Conservation (phyloP, 37 sponge, comb jelly and placozoan species). For the Oscarella lobularis region DNA sequence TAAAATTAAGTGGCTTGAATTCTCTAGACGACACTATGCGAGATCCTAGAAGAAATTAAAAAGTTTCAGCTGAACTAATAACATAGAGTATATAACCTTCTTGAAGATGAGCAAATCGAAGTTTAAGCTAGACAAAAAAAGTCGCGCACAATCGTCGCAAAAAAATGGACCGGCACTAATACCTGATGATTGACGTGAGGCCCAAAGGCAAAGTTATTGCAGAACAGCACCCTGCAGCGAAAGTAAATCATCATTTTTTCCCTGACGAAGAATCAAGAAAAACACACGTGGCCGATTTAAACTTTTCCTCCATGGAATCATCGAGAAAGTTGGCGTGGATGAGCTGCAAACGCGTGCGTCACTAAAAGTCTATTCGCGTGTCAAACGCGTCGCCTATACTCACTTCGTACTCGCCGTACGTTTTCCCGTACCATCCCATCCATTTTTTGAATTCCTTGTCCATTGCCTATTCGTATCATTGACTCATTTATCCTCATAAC, state of each 20-base stretch:
- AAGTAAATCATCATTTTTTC: slow-evolving; percentile 4
- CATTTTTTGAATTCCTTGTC: slow-evolving; percentile 77
- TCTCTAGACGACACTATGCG: slow-evolving; percentile 85
- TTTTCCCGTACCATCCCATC: slow-evolving; percentile 98
- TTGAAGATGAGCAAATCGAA: slow-evolving; percentile 47
- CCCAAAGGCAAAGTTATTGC: slow-evolving; percentile 98
- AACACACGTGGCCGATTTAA: slow-evolving; percentile 59
- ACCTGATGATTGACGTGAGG: slow-evolving; percentile 78
- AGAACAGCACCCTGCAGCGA: slow-evolving; percentile 63
- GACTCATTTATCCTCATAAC: no score
- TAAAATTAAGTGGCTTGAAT: slow-evolving; percentile 90
- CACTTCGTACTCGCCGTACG: slow-evolving; percentile 76
- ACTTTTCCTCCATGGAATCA: slow-evolving; percentile 25
- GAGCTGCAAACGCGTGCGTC: slow-evolving; percentile 15
- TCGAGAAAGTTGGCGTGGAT: slow-evolving; percentile 80
- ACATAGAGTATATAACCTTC: slow-evolving; percentile 33
- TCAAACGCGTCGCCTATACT: background rate
- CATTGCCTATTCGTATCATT: slow-evolving; percentile 52
- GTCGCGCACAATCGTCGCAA: background rate
- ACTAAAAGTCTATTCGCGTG: background rate
- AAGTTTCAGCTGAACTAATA: slow-evolving; percentile 13
- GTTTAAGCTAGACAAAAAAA: slow-evolving; percentile 28
- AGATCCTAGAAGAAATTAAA: slow-evolving; percentile 28
- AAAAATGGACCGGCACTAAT: background rate
- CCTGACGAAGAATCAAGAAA: slow-evolving; percentile 6